Conservation (phyloP, 1,140 invertebrate genomes). For the Drosophila neocordata region DNA sequence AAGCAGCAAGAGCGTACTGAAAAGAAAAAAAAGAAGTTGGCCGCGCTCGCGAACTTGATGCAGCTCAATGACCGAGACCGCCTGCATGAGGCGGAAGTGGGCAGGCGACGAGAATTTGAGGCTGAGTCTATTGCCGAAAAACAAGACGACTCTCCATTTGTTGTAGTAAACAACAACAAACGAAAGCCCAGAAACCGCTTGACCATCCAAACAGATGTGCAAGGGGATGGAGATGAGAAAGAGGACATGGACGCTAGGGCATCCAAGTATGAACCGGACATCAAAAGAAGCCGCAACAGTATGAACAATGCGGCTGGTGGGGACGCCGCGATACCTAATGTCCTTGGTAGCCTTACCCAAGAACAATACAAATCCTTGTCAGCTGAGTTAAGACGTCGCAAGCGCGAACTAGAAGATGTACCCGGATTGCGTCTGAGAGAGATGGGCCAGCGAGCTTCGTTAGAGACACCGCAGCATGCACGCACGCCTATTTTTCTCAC, state of each 20-base stretch:
- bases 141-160: slow-evolving; percentile 56
- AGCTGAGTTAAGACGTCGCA: slow-evolving; percentile 84
- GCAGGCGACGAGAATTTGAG: slow-evolving; percentile 24
- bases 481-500: slow-evolving; percentile 90
- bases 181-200: slow-evolving; percentile 59
- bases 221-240: background rate
- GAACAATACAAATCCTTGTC: slow-evolving; percentile 85
- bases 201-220: slow-evolving; percentile 40
- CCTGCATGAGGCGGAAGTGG: slow-evolving; percentile 52
- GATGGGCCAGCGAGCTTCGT: slow-evolving; percentile 85
- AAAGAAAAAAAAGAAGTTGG: slow-evolving; percentile 86
- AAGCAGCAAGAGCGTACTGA: slow-evolving; percentile 85
- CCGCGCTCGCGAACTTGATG: slow-evolving; percentile 85
- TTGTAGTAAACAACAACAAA: slow-evolving; percentile 55
- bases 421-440: slow-evolving; percentile 86
- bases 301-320: slow-evolving; percentile 37
- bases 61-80: slow-evolving; percentile 86
- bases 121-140: background rate
- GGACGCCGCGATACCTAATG: slow-evolving; percentile 44
- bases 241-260: slow-evolving; percentile 7
- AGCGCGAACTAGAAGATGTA: slow-evolving; percentile 83
- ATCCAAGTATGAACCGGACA: slow-evolving; percentile 30
- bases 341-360: slow-evolving; percentile 70
- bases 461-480: slow-evolving; percentile 83
- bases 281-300: slow-evolving; percentile 35